A percentile compares a stretch with the other conserved stretches of the same genome.
Conservation (phyloP, 2,888 invertebrate genomes). For the Acronicta aceris region DNA sequence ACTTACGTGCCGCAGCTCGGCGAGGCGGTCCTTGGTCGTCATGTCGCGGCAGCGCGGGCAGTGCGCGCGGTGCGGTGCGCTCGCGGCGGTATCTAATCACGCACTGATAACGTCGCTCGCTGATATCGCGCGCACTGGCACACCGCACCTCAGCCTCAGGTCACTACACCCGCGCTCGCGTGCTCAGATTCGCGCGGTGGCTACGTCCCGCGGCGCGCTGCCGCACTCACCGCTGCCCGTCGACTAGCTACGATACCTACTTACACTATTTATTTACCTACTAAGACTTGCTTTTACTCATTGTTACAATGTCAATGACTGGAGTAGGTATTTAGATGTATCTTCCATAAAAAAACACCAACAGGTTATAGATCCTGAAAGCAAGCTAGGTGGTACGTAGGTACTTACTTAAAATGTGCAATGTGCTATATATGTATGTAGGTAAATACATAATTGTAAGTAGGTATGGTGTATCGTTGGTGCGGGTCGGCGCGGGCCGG, state of each 20-base stretch:
- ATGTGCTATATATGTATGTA: too few species aligned
- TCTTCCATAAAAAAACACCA: constrained; percentile 4
- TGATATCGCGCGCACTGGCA: constrained; percentile 57
- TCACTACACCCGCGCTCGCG: constrained; percentile 29
- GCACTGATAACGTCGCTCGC: constrained; percentile 59
- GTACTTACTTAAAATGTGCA: too few species aligned
- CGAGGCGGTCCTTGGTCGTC: constrained; percentile 82
- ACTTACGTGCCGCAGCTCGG: constrained; percentile 81
- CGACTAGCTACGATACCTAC: background rate
- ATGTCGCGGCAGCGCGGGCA: constrained; percentile 82
- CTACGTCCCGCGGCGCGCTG: constrained; percentile 13
- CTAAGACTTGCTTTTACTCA: constrained; percentile 4
- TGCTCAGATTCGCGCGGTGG: constrained; percentile 19
- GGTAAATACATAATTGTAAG: too few species aligned
- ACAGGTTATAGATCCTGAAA: background rate
- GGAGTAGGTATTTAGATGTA: background rate
- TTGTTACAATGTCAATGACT: constrained; percentile 33
- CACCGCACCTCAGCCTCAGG: constrained; percentile 29
- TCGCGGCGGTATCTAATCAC: constrained; percentile 81
- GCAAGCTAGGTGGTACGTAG: background rate
- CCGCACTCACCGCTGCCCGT: background rate
- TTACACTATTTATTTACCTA: constrained; percentile 24
- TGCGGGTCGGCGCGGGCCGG: too few species aligned
- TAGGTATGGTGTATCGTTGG: too few species aligned
- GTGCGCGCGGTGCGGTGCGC: constrained; percentile 59